phyloP scores from a whole-genome alignment of 2,888 invertebrate species.

The Amiota communis region DNA sequence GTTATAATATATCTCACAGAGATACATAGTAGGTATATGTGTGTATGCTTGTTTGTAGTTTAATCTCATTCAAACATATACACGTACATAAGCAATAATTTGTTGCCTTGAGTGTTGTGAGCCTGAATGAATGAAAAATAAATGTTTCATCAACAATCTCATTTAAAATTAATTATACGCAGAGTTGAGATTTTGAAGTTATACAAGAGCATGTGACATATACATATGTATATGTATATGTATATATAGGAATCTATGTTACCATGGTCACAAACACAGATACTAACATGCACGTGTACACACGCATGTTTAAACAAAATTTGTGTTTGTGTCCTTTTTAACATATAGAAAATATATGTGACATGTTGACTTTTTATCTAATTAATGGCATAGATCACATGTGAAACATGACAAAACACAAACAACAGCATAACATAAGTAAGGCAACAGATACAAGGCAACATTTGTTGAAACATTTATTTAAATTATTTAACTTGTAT shows the following conservation, averaged over 20 bases:
- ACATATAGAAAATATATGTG: background rate
- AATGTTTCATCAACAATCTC: slow-evolving; percentile 14
- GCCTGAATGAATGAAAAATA: background rate
- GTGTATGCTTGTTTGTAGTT: background rate
- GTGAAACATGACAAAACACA: no score
- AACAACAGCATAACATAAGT: background rate
- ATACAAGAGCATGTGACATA: background rate
- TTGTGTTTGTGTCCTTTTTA: background rate
- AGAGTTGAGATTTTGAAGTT: slow-evolving; percentile 6
- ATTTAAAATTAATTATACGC: slow-evolving; percentile 16
- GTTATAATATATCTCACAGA: background rate
- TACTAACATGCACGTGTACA: background rate
- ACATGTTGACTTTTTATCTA: slow-evolving; percentile 13
- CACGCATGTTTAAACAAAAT: background rate
- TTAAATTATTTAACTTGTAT: no score
- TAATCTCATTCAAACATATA: background rate
- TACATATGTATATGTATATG: background rate
- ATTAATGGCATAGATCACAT: slow-evolving; percentile 1
- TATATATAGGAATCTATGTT: background rate
- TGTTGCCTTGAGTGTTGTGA: no score
- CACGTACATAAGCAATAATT: no score
- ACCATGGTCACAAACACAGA: background rate
- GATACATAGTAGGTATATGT: background rate
- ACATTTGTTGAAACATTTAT: no score
- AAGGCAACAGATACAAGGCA: background rate